Base-by-base conservation (phyloP, 2,888 invertebrate genomes). In the Chymomyza procnemis region DNA sequence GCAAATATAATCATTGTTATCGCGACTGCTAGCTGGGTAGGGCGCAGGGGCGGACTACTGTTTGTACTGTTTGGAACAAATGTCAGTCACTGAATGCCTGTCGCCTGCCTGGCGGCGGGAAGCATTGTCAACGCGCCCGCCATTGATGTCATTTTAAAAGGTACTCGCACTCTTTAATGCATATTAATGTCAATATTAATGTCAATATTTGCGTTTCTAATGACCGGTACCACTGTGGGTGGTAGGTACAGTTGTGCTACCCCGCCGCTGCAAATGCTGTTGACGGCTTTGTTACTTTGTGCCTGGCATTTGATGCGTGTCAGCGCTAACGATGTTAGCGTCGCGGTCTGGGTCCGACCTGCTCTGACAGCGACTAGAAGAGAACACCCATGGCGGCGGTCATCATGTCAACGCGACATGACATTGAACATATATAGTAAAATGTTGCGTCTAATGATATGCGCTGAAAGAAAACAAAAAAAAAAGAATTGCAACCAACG, bases 171-270 rank as follows among this genome's bases (percentile, higher is more conserved):
- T 70, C 75, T 72, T 86, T 88, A 87, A 82, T 88, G 78, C 80
- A 81, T 87, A 88, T 87, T 76, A 81, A 88, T 87, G 88, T 88
- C 88, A 88, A 88, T 88, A 85, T 88, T 88, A 81, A 88, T 88
- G 88, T 79, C 88, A 88, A 88, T 88, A 88, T 88, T 86, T 88
- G 77, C 73, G 72, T 71, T 68, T 82, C 80, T 88, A 88, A 86
- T 86, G 85, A 88, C 87, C 85, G 68, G 58, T 65, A 65, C 52
- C 34, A 4, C 22, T 60, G 58, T 58, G 57, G 74, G 61, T 54
- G 19, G 19, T 21, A 14, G 19, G 19, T 21, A 14, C 21, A 14
- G 54, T 21, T 4, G 26, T 6, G 26, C 26, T 6, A 26, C 3
- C 54, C 19, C 48, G 54, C 41, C 46, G 18, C 64, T 56, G 18